These are phyloP conservation scores for Laothoe populi DNA, from an alignment of 2,888 invertebrate species.

Conservation along the genomic window DNA sequence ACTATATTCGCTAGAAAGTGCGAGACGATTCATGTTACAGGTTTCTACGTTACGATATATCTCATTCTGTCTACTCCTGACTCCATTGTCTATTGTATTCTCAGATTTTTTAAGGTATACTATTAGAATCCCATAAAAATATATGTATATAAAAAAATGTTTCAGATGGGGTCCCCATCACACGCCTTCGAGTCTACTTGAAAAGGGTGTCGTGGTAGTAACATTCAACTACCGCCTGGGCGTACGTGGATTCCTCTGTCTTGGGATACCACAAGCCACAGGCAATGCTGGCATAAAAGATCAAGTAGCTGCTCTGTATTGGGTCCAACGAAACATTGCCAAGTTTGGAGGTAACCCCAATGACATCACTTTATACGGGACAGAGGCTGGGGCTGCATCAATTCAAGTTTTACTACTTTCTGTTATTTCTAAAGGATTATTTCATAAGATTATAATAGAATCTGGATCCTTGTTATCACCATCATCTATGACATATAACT, in stretches of 20 bases:
- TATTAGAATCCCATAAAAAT: slow-evolving; percentile 1
- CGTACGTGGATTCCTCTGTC: slow-evolving; percentile 72
- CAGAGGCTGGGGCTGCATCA: slow-evolving; percentile 67
- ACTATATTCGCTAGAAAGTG: no score
- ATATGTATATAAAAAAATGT: slow-evolving; percentile 32
- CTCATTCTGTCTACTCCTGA: no score
- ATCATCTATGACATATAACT: slow-evolving; percentile 56
- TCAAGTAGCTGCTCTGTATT: slow-evolving; percentile 71
- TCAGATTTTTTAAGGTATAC: no score
- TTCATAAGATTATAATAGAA: slow-evolving; percentile 70
- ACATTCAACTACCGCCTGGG: slow-evolving; percentile 76
- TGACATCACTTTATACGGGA: slow-evolving; percentile 69
- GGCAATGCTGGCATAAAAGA: slow-evolving; percentile 78
- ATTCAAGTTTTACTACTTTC: slow-evolving; percentile 66
- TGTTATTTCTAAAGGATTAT: slow-evolving; percentile 56
- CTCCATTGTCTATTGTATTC: no score
- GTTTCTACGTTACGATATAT: no score
- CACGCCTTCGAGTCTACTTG: slow-evolving; percentile 55
- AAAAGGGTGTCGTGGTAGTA: slow-evolving; percentile 60
- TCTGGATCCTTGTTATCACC: slow-evolving; percentile 72
- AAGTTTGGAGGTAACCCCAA: slow-evolving; percentile 69
- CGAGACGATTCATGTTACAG: no score
- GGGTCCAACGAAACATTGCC: slow-evolving; percentile 72
- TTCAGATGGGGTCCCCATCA: slow-evolving; percentile 69
- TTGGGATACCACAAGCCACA: slow-evolving; percentile 57